Conservation (phyloP, 1,140 invertebrate species). For the Oryctes rhinoceros region DNA sequence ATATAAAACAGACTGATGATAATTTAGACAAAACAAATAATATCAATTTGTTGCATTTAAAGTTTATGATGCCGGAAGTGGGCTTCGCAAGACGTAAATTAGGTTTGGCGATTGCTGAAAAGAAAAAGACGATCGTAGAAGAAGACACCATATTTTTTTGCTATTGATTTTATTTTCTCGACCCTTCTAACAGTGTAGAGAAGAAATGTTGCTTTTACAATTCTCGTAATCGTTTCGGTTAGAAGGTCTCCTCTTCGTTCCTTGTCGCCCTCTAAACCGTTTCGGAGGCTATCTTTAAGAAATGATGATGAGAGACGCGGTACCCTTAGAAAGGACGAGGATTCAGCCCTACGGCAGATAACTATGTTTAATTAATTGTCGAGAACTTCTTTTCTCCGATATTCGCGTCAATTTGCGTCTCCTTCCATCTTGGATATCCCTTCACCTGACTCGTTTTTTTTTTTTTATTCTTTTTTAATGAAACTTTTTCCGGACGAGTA, state of each 20-base stretch:
- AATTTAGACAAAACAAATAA: too few relatives aligned
- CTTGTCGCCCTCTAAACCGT: not conserved
- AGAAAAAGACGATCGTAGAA: not conserved
- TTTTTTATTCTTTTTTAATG: too few relatives aligned
- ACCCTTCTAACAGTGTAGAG: not conserved
- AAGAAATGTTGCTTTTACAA: not conserved
- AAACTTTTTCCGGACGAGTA: too few relatives aligned
- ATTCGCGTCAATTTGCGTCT: slow-evolving; percentile 2
- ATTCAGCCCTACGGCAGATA: not conserved
- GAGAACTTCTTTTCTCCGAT: not conserved
- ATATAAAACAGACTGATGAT: too few relatives aligned
- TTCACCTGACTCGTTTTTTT: not conserved
- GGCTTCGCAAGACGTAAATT: too few relatives aligned
- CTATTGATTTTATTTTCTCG: slow-evolving; percentile 15
- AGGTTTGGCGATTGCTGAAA: too few relatives aligned
- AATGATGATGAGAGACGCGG: not conserved
- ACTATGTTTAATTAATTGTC: slow-evolving; percentile 8
- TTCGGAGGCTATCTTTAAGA: not conserved
- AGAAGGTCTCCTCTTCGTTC: not conserved
- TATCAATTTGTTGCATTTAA: too few relatives aligned
- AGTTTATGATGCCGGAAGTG: too few relatives aligned
- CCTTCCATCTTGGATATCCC: not conserved
- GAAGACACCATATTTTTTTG: not conserved
- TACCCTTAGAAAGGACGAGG: not conserved
- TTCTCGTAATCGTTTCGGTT: not conserved